phyloP scores from a whole-genome alignment of 2,797 vertebrate species.

The Pachyuromys duprasi region DNA sequence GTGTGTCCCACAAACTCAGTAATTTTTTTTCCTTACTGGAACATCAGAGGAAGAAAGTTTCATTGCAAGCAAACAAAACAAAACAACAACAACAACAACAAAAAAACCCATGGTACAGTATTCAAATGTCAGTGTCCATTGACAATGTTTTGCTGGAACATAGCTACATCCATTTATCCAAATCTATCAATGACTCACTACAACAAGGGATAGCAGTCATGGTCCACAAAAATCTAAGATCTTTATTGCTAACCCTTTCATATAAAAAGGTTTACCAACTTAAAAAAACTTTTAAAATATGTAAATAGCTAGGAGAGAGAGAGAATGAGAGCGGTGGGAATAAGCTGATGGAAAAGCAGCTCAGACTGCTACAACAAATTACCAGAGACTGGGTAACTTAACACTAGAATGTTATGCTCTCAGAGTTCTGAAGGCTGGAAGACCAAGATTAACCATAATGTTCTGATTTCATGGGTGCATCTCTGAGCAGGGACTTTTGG shows the following conservation, averaged over 20 bases:
- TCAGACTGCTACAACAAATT: neutral
- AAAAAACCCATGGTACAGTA: neutral
- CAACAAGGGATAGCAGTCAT: neutral
- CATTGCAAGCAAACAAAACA: slow-evolving; percentile 28
- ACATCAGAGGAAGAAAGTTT: slow-evolving; percentile 29
- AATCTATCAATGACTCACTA: neutral
- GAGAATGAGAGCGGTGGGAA: neutral
- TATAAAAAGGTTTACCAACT: neutral
- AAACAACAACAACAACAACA: too few relatives aligned
- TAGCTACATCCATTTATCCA: neutral
- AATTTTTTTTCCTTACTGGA: neutral
- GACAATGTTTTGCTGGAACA: slow-evolving; percentile 29
- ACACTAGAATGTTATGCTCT: neutral
- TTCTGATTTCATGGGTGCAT: too few relatives aligned
- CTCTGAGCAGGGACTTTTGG: neutral
- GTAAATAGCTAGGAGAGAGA: neutral
- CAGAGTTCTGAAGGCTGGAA: neutral
- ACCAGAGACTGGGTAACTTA: neutral
- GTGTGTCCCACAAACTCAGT: neutral
- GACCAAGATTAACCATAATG: neutral
- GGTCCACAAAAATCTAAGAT: slow-evolving; percentile 24
- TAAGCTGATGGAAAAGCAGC: neutral
- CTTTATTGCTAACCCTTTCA: slow-evolving; percentile 34
- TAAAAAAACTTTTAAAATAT: slow-evolving; percentile 35
- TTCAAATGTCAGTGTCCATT: slow-evolving; percentile 25